These are phyloP conservation scores for Temnothorax ravouxi DNA, from an alignment of 2,888 invertebrate species.

Conservation along the genomic window DNA sequence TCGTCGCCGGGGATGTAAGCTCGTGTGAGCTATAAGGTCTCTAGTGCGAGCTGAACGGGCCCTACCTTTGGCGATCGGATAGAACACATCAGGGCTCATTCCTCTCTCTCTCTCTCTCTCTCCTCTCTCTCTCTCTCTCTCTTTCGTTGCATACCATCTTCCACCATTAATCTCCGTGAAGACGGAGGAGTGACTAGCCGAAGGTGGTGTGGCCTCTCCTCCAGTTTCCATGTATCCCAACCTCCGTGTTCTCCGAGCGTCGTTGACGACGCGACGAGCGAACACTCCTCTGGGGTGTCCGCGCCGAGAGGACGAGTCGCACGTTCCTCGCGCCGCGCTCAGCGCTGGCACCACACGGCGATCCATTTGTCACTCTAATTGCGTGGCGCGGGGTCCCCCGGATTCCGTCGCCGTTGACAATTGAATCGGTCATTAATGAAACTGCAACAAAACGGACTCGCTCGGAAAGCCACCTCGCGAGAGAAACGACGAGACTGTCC, in stretches of 20 bases:
- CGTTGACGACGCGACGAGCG: conserved; percentile 25
- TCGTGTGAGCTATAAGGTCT: conserved; percentile 9
- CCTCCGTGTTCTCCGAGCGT: conserved; percentile 14
- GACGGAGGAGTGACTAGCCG: conserved; percentile 59
- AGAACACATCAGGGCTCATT: conserved; percentile 45
- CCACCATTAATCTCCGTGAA: conserved; percentile 69
- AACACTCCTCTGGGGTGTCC: conserved; percentile 16
- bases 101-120: conserved; percentile 37
- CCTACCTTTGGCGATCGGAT: conserved; percentile 60
- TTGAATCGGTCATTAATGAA: conserved; percentile 36
- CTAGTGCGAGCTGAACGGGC: conserved; percentile 39
- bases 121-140: conserved; percentile 39
- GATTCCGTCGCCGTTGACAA: conserved; percentile 42
- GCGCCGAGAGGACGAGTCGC: neutral
- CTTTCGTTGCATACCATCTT: conserved; percentile 59
- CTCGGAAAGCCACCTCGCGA: neutral
- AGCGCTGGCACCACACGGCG: neutral
- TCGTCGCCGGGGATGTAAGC: conserved; percentile 46
- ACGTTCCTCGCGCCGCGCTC: neutral
- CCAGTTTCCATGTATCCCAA: conserved; percentile 51
- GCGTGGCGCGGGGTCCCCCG: conserved; percentile 10
- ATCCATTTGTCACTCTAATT: conserved; percentile 50
- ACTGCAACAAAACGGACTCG: neutral
- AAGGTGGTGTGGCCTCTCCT: conserved; percentile 46
- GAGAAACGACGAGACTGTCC: neutral